Evolutionary conservation across 1,140 invertebrate genomes (phyloP).

Genomic region (Bicyclus anynana): DNA sequence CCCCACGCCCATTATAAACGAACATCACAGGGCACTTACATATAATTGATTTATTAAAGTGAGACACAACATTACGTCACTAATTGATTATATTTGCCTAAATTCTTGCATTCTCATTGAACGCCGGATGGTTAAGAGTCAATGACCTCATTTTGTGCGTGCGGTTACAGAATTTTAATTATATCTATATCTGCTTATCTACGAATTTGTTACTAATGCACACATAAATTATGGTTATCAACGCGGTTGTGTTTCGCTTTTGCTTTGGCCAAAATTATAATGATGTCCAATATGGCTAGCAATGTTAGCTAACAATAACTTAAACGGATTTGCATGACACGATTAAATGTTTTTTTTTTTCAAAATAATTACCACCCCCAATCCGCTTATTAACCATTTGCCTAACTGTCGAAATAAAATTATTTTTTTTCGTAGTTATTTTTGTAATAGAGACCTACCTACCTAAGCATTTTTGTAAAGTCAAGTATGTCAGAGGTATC

Average conservation of each 20-base stretch:
- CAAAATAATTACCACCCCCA: too few relatives aligned
- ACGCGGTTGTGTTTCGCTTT: not conserved
- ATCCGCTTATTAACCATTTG: too few relatives aligned
- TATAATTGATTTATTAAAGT: conserved; percentile 31
- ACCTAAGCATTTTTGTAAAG: too few relatives aligned
- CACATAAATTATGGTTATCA: conserved; percentile 3
- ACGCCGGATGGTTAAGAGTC: conserved; percentile 37
- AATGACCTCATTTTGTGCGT: conserved; percentile 44
- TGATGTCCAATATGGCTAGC: not conserved
- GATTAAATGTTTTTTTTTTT: too few relatives aligned
- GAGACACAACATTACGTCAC: conserved; percentile 34
- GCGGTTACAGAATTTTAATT: conserved; percentile 46
- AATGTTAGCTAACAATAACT: too few relatives aligned
- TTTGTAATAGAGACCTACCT: too few relatives aligned
- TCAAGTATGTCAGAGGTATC: too few relatives aligned
- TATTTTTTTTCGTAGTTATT: too few relatives aligned
- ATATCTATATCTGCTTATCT: conserved; percentile 41
- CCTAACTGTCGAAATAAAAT: too few relatives aligned
- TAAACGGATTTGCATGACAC: too few relatives aligned
- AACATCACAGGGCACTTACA: conserved; percentile 11
- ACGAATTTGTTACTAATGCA: conserved; percentile 31
- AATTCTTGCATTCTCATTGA: conserved; percentile 42
- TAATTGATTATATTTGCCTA: conserved; percentile 37
- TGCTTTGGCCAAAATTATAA: not conserved
- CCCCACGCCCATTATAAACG: not conserved